Evolutionary conservation across 2,113 vertebrate species (phyloP).

Genomic region (Catharus bicknelli): DNA sequence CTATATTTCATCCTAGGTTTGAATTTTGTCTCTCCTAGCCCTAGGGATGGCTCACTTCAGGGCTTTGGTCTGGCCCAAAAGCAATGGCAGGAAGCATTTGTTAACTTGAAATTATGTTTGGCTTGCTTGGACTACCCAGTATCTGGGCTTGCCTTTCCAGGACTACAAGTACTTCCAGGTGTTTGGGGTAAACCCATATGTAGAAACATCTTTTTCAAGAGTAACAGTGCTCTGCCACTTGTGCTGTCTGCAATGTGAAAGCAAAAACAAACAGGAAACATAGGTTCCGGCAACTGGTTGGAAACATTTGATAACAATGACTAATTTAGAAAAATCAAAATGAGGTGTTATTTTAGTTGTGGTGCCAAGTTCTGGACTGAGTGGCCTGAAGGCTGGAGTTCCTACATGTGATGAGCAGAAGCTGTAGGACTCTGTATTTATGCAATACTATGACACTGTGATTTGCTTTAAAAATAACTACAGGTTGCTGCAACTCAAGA

Average conservation of each 20-base stretch:
- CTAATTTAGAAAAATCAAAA: background rate
- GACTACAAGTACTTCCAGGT: conserved; percentile 40
- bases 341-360: background rate
- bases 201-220: conserved; percentile 10
- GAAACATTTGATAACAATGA: background rate
- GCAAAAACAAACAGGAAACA: background rate
- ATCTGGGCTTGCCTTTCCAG: conserved; percentile 10
- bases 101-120: conserved; percentile 28
- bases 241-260: background rate
- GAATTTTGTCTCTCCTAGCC: background rate
- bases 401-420: background rate
- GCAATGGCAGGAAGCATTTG: conserved; percentile 1
- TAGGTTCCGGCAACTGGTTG: background rate
- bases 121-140: conserved; percentile 19
- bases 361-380: background rate
- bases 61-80: background rate
- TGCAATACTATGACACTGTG: background rate
- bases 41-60: background rate
- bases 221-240: background rate
- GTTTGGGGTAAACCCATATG: conserved; percentile 37
- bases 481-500: background rate
- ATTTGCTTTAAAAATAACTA: background rate
- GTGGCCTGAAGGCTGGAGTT: background rate
- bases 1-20: background rate
- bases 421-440: background rate